These are phyloP conservation scores for Amphipoea oculea DNA, from an alignment of 2,888 invertebrate species.

Conservation along the genomic window DNA sequence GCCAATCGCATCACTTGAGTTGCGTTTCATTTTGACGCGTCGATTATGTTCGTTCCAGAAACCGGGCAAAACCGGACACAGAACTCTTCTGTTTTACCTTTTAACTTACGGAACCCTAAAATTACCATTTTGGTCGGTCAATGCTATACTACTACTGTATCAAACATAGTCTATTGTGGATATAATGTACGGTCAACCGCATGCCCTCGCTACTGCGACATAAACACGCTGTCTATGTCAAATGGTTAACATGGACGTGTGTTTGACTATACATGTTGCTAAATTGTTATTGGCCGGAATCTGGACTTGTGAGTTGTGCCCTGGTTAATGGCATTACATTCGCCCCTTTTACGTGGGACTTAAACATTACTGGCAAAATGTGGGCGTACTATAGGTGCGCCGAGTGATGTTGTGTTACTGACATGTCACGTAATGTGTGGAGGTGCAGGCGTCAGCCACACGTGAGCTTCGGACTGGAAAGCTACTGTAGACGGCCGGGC, in stretches of 20 bases:
- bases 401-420: slow-evolving; percentile 1
- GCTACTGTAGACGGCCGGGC: background rate
- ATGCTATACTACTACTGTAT: background rate
- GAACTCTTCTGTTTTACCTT: background rate
- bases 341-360: background rate
- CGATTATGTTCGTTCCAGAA: background rate
- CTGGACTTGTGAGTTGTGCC: background rate
- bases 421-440: background rate
- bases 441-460: background rate
- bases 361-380: background rate
- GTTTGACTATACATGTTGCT: background rate
- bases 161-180: background rate
- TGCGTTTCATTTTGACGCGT: background rate
- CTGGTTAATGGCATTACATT: background rate
- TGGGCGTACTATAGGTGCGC: background rate
- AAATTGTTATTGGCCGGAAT: background rate
- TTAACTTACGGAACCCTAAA: background rate
- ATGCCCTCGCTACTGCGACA: background rate
- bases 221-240: background rate
- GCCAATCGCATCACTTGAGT: background rate
- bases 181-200: background rate
- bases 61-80: background rate
- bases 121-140: background rate
- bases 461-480: background rate
- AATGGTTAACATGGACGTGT: background rate